Percentiles rank a stretch among this genome's conserved stretches.
phyloP scores from a whole-genome alignment of 2,113 vertebrate species.

The Embiotoca jacksoni region DNA sequence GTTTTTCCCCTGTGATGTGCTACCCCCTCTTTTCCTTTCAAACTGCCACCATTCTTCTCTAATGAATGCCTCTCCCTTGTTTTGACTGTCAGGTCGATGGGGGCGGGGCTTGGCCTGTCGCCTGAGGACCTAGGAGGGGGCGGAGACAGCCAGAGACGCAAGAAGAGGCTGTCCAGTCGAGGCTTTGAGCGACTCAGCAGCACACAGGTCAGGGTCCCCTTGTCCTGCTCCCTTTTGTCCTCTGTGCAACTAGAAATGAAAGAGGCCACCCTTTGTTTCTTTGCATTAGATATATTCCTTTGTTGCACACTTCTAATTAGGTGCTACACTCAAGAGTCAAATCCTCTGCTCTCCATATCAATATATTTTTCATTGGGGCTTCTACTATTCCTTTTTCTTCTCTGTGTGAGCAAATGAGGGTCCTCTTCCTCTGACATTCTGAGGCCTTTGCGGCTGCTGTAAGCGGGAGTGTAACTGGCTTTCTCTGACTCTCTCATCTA shows the following conservation, averaged over 20 bases:
- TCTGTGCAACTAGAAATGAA: slow-evolving; percentile 48
- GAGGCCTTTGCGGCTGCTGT: slow-evolving; percentile 56
- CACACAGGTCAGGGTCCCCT: slow-evolving; percentile 75
- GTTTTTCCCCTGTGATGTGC: slow-evolving; percentile 64
- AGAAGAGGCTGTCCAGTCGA: slow-evolving; percentile 87
- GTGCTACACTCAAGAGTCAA: slow-evolving; percentile 60
- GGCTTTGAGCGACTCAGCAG: slow-evolving; percentile 81
- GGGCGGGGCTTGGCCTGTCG: slow-evolving; percentile 87
- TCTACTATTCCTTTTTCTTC: slow-evolving; percentile 46
- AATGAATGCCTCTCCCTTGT: slow-evolving; percentile 51
- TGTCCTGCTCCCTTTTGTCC: slow-evolving; percentile 58
- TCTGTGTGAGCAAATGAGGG: slow-evolving; percentile 56
- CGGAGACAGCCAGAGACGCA: slow-evolving; percentile 87
- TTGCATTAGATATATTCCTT: slow-evolving; percentile 64
- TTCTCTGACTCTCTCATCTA: slow-evolving; percentile 54
- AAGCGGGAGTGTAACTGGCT: slow-evolving; percentile 61
- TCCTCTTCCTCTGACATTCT: slow-evolving; percentile 54
- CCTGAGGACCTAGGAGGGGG: slow-evolving; percentile 87
- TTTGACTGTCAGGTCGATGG: slow-evolving; percentile 86
- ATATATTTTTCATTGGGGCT: slow-evolving; percentile 60
- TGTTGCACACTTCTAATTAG: slow-evolving; percentile 74
- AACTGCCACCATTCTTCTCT: slow-evolving; percentile 53
- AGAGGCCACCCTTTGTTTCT: slow-evolving; percentile 60
- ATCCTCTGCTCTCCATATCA: slow-evolving; percentile 64
- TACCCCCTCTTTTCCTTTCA: slow-evolving; percentile 45